Conservation (phyloP, 2,113 vertebrate genomes). For the zebrafish (Danio rerio) region GRCz12tu NC_133179.1:10905001-10905500, state of each 20-base stretch:
- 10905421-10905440: constrained; percentile 40
- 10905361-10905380: neutral
- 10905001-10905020: too few species aligned
- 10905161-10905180: neutral
- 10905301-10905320: neutral
- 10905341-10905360: neutral
- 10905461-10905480: constrained; percentile 44
- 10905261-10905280: constrained; percentile 6
- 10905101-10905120: too few species aligned
- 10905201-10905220: neutral
- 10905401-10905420: neutral
- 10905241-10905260: neutral
- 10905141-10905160: too few species aligned
- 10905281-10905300: constrained; percentile 29
- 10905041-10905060: too few species aligned
- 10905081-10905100: too few species aligned
- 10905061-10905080: too few species aligned
- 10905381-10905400: constrained; percentile 31
- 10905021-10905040: too few species aligned
- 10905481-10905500: constrained; percentile 15
- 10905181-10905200: neutral
- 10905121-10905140: too few species aligned
- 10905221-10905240: neutral
- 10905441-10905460: constrained; percentile 39
- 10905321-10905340: neutral